Evolutionary conservation across 2,113 vertebrate genomes (phyloP).

Genomic region (Lipophrys pholis): DNA sequence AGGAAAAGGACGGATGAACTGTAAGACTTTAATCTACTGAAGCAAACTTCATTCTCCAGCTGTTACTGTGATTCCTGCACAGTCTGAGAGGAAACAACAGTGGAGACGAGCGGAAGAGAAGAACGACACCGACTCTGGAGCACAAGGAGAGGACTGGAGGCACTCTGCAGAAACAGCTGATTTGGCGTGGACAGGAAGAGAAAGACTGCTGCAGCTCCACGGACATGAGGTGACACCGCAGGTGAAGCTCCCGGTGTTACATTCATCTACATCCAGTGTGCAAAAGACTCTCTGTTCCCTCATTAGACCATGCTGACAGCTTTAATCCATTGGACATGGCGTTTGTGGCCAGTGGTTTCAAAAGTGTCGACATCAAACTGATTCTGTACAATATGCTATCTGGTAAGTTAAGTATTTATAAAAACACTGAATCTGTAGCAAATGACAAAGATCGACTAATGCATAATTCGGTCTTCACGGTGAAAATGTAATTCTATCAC

Average conservation of each 20-base stretch:
- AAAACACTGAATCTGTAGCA: conserved; percentile 67
- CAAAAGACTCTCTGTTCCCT: conserved; percentile 33
- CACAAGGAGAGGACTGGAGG: conserved; percentile 3
- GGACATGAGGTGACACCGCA: conserved; percentile 8
- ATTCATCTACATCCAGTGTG: conserved; percentile 33
- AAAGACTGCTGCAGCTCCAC: not conserved
- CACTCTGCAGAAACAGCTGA: conserved; percentile 16
- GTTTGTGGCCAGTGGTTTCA: conserved; percentile 48
- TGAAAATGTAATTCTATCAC: conserved; percentile 19
- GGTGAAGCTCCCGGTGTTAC: conserved; percentile 1
- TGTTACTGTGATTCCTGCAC: conserved; percentile 36
- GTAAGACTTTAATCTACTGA: conserved; percentile 49
- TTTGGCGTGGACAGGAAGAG: not conserved
- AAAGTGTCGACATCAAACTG: conserved; percentile 35
- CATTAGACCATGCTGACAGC: conserved; percentile 15
- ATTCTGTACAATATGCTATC: conserved; percentile 67
- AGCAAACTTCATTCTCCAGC: conserved; percentile 23
- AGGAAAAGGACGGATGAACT: conserved; percentile 75
- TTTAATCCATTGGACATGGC: conserved; percentile 36
- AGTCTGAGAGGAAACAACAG: conserved; percentile 37
- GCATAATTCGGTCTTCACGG: conserved; percentile 30
- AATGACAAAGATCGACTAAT: conserved; percentile 32
- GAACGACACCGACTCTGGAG: not conserved
- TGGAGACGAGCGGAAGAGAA: conserved; percentile 18
- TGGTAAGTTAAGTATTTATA: conserved; percentile 83